Evolutionary conservation across 2,113 vertebrate genomes (phyloP).

Genomic region (Leptocoma aspasia): DNA sequence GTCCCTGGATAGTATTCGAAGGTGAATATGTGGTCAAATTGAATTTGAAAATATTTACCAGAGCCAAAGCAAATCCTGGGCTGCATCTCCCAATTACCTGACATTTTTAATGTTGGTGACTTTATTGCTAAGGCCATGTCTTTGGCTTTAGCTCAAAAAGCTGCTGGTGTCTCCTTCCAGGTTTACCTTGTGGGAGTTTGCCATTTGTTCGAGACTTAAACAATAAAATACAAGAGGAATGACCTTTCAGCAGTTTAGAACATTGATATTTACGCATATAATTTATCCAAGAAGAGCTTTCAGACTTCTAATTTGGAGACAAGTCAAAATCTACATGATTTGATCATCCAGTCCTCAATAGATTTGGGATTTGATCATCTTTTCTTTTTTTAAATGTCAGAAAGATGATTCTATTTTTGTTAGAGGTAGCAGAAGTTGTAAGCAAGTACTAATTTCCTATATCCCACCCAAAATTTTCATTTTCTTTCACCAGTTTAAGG

Average conservation of each 20-base stretch:
- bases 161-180: not conserved
- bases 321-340: not conserved
- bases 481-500: not conserved
- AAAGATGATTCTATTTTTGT: not conserved
- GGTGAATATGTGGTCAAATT: not conserved
- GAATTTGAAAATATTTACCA: not conserved
- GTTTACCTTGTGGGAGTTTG: not conserved
- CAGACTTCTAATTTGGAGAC: not conserved
- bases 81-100: not conserved
- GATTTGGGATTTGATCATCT: not conserved
- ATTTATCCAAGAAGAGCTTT: not conserved
- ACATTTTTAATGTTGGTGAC: not conserved
- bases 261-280: not conserved
- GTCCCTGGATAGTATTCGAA: not conserved
- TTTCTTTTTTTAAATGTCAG: not conserved
- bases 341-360: not conserved
- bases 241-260: not conserved
- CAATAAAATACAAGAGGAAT: not conserved
- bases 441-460: not conserved
- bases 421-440: not conserved
- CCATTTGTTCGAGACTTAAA: slow-evolving; percentile 26
- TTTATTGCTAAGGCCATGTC: not conserved
- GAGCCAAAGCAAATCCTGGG: not conserved
- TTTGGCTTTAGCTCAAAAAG: not conserved
- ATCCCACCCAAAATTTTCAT: not conserved